Base-by-base conservation (phyloP, 2,797 vertebrate species). In the Hypotaenidia philippensis region DNA sequence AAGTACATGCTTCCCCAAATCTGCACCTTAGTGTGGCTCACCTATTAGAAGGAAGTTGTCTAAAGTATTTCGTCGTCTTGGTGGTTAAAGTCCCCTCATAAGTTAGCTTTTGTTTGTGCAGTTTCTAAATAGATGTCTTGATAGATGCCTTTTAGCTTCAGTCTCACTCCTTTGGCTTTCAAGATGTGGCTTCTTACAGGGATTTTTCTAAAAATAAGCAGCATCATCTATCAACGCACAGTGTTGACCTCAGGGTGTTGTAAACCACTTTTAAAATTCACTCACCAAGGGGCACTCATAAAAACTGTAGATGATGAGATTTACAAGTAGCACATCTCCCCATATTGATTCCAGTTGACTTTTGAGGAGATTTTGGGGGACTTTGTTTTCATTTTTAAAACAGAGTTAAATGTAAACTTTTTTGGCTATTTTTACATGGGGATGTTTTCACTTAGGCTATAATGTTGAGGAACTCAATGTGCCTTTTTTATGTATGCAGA, bases 371-470 rank as follows among this genome's bases (percentile, higher is more conserved):
- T 75, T 91, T 77, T 14, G 19, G 9, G 31, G 41, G 45, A 71
- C 22, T 70, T 75, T 20, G 4, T 15, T 87, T 85, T 53, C 17
- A 13, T 53, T 53, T 70, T 31, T 36, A 2, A 22, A 25, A 6
- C 50, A 38, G 45, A 17, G 5, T 83, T 93, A 78, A 71, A 87
- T 88, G 69, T 55, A 87, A 97, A 80, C 61, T 87, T 70, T 77
- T 79, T 63, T 45, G 53, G 16, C 90, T 83, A 66, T 89, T 92
- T 92, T 92, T 87, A 38, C 5, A 16, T 13, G 6, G 57, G 32
- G 55, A 57, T 97, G 97, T 96, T 97, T 96, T 95, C 59, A 86
- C 91, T 96, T 96, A 95, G 82, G 27, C 63, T 93, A 5, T 64
- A 72, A 10, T 72, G 85, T 88, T 71, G 49, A 83, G 61, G 93